These are phyloP conservation scores for Podarcis muralis DNA, from an alignment of 2,113 vertebrate species.

Conservation along the genomic window DNA sequence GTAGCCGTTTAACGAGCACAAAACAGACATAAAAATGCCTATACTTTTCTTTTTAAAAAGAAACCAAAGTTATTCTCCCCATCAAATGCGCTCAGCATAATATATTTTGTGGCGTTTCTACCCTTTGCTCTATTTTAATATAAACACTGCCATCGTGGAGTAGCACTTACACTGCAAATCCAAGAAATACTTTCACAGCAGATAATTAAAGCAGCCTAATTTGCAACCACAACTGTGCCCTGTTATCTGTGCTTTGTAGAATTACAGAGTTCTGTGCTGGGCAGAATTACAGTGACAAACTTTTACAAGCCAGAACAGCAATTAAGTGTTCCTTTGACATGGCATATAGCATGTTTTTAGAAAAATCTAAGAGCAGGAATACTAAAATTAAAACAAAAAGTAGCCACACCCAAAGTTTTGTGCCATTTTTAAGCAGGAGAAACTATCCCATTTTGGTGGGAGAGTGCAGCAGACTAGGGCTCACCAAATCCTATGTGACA, in stretches of 20 bases:
- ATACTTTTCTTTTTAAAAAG: neutral
- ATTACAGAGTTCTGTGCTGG: conserved; percentile 61
- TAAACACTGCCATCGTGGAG: conserved; percentile 38
- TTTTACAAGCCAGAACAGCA: conserved; percentile 55
- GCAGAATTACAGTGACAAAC: conserved; percentile 43
- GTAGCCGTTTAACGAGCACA: neutral
- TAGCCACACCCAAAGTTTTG: conserved; percentile 8
- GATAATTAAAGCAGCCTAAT: conserved; percentile 72
- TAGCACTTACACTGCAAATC: conserved; percentile 60
- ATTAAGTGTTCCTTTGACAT: conserved; percentile 63
- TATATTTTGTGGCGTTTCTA: neutral
- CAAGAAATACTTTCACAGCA: conserved; percentile 50
- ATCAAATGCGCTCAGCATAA: neutral
- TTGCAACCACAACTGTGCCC: conserved; percentile 61
- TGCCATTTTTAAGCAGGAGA: neutral
- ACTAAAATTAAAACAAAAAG: conserved; percentile 36
- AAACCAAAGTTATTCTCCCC: neutral
- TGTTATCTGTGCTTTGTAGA: conserved; percentile 64
- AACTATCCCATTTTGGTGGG: neutral
- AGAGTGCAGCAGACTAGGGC: neutral
- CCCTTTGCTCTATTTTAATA: conserved; percentile 38
- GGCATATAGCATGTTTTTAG: conserved; percentile 38
- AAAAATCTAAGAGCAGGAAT: conserved; percentile 43
- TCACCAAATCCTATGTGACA: neutral
- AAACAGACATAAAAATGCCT: neutral